Conservation (phyloP, 2,888 invertebrate genomes). For the Arge pagana region DNA sequence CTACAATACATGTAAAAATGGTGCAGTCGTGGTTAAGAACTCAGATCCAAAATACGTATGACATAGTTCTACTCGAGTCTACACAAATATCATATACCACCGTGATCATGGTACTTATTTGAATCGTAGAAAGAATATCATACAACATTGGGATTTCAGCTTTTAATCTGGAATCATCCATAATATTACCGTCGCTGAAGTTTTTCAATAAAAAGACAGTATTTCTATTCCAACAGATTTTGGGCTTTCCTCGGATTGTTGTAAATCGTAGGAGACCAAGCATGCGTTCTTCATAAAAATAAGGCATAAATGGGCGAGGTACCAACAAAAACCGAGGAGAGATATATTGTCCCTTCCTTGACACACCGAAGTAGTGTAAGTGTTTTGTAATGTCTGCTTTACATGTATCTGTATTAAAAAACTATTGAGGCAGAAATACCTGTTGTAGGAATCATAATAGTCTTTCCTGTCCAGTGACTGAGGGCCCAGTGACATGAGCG, state of each 20-base stretch:
- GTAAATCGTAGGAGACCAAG: no score
- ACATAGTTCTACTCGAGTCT: no score
- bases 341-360: slow-evolving; percentile 4
- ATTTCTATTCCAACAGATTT: slow-evolving; percentile 5
- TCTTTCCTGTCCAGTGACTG: slow-evolving; percentile 57
- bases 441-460: slow-evolving; percentile 60
- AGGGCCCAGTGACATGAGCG: slow-evolving; percentile 52
- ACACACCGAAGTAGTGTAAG: slow-evolving; percentile 13
- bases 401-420: slow-evolving; percentile 54
- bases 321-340: slow-evolving; percentile 3
- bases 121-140: no score
- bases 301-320: no score
- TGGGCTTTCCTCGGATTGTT: no score
- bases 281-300: no score
- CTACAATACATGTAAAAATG: slow-evolving; percentile 13
- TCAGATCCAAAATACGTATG: not conserved
- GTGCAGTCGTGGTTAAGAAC: slow-evolving; percentile 8
- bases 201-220: not conserved
- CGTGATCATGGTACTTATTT: no score
- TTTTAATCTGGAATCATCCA: slow-evolving; percentile 7
- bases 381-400: slow-evolving; percentile 33
- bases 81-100: no score
- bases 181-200: not conserved
- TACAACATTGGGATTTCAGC: slow-evolving; percentile 5
- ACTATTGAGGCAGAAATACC: slow-evolving; percentile 59